phyloP scores from a whole-genome alignment of 2,888 invertebrate genomes.

The Lysandra bellargus region DNA sequence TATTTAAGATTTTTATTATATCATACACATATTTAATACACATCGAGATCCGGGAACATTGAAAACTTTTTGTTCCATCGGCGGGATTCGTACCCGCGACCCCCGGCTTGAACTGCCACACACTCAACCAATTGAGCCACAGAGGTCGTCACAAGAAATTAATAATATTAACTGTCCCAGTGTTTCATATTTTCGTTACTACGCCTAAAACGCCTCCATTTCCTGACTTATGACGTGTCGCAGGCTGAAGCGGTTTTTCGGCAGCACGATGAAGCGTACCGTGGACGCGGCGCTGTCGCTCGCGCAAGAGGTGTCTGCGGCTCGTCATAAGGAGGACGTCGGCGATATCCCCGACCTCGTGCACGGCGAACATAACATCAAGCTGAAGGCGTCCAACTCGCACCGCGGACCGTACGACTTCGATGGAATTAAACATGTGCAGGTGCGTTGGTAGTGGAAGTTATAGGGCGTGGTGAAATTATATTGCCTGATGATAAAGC shows the following conservation, averaged over 20 bases:
- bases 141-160: no score
- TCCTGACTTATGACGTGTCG: background rate
- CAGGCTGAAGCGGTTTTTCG: conserved; percentile 89
- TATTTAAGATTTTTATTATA: no score
- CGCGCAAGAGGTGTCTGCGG: conserved; percentile 93
- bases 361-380: conserved; percentile 88
- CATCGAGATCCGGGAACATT: no score
- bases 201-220: background rate
- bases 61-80: no score
- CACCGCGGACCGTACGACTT: conserved; percentile 99
- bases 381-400: conserved; percentile 96
- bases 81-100: no score
- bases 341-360: conserved; percentile 92
- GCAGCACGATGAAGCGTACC: conserved; percentile 94
- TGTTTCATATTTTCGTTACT: no score
- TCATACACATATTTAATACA: no score
- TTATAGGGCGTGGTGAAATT: no score
- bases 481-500: no score
- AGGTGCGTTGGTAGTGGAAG: conserved; percentile 67
- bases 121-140: no score
- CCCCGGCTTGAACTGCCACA: no score
- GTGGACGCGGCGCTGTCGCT: conserved; percentile 94
- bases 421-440: conserved; percentile 92
- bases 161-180: no score
- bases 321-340: conserved; percentile 92